A percentile compares a stretch with the other conserved stretches of the same genome.
Conservation (phyloP, 2,888 invertebrate genomes). For the Cacoxenus indagator region DNA sequence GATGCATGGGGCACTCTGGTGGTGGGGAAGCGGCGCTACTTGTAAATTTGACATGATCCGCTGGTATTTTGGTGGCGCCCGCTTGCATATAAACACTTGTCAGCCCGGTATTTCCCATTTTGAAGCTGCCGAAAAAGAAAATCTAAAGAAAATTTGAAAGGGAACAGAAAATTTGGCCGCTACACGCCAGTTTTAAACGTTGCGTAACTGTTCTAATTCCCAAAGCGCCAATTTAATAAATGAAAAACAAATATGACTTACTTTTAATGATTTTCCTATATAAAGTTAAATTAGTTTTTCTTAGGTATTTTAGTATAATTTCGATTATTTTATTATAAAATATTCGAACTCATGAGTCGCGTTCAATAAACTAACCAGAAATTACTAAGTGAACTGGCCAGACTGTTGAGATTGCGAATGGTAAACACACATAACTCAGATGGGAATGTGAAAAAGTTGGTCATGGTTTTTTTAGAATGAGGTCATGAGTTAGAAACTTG, state of each 20-base stretch:
- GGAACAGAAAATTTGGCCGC: slow-evolving; percentile 24
- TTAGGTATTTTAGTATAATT: too few relatives aligned
- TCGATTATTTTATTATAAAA: too few relatives aligned
- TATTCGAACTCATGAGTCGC: too few relatives aligned
- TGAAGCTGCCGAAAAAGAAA: slow-evolving; percentile 10
- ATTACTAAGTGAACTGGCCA: too few relatives aligned
- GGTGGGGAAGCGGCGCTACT: slow-evolving; percentile 72
- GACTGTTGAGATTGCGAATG: too few relatives aligned
- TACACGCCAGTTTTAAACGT: slow-evolving; percentile 28
- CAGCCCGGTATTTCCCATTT: slow-evolving; percentile 48
- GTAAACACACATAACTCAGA: too few relatives aligned
- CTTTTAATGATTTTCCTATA: not conserved
- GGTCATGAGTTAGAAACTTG: too few relatives aligned
- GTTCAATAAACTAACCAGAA: too few relatives aligned
- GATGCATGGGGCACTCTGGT: slow-evolving; percentile 90
- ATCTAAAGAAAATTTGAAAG: slow-evolving; percentile 35
- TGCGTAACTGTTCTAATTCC: slow-evolving; percentile 44
- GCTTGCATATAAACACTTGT: slow-evolving; percentile 49
- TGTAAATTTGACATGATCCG: slow-evolving; percentile 45
- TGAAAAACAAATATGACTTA: not conserved
- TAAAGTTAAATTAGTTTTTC: too few relatives aligned
- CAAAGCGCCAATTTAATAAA: not conserved
- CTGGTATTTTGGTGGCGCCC: slow-evolving; percentile 33
- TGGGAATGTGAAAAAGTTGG: too few relatives aligned
- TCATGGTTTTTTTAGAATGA: too few relatives aligned